These are phyloP conservation scores for Sterrhoptilus dennistouni DNA, from an alignment of 2,113 vertebrate species.

Conservation along the genomic window DNA sequence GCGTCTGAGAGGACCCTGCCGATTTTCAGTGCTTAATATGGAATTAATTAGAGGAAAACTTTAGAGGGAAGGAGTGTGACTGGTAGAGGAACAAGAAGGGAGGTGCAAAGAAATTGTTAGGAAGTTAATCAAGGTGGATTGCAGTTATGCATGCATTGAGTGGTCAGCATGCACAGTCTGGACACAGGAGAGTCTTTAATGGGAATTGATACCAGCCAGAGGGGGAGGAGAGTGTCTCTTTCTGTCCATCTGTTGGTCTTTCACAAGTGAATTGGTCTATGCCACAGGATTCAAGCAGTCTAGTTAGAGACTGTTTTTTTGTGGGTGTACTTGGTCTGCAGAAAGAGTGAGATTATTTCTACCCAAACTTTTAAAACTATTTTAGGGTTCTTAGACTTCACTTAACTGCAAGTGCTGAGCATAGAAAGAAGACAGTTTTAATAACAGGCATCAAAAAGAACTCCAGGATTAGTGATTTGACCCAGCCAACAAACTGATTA, in stretches of 20 bases:
- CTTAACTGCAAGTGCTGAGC: neutral
- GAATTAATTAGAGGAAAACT: conserved; percentile 52
- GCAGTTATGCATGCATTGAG: neutral
- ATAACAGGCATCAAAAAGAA: neutral
- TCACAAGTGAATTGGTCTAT: neutral
- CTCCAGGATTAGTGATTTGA: neutral
- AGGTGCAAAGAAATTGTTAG: neutral
- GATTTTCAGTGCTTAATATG: neutral
- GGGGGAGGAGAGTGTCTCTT: conserved; percentile 28
- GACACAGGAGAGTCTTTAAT: neutral
- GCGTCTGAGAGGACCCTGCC: conserved; percentile 16
- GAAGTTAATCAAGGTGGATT: conserved; percentile 2
- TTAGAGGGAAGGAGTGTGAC: neutral
- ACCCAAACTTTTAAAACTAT: neutral
- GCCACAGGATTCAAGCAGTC: neutral
- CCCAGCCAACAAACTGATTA: accelerated
- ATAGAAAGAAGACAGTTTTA: neutral
- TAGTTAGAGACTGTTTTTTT: neutral
- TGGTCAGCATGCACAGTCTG: neutral
- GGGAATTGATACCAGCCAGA: conserved; percentile 6
- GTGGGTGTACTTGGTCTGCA: accelerated
- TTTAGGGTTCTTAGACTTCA: neutral
- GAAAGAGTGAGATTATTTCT: neutral
- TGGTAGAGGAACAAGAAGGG: neutral
- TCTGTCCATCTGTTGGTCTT: conserved; percentile 54